Percentiles rank a stretch among this genome's conserved stretches.
Evolutionary conservation across 2,797 vertebrate species (phyloP).

Genomic region (Spatula clypeata): DNA sequence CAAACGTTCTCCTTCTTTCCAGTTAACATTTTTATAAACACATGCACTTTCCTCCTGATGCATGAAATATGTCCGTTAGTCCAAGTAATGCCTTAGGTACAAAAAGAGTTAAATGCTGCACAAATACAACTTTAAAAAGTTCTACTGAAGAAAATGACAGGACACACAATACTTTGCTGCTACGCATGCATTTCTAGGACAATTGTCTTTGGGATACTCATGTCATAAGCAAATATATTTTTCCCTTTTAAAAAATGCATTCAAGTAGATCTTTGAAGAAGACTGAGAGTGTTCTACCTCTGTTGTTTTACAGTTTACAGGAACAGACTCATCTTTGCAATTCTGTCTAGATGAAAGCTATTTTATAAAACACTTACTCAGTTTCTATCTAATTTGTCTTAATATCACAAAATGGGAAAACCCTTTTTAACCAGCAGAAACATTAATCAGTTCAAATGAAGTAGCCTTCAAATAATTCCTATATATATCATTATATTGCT

Average conservation of each 20-base stretch:
- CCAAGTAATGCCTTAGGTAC: background rate
- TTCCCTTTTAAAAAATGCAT: background rate
- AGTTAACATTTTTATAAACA: background rate
- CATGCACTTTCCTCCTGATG: background rate
- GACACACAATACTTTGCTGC: background rate
- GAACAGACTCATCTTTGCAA: background rate
- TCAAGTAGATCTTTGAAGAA: background rate
- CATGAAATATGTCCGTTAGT: background rate
- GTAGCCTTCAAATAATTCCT: background rate
- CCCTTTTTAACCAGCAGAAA: background rate
- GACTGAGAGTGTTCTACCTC: background rate
- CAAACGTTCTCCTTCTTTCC: background rate
- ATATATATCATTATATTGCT: background rate
- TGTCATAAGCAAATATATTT: background rate
- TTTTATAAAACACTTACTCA: background rate
- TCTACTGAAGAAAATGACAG: background rate
- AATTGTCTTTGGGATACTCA: background rate
- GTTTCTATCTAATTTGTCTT: background rate
- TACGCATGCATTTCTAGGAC: background rate
- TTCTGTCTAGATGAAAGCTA: background rate
- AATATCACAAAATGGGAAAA: background rate
- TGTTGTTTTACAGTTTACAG: background rate
- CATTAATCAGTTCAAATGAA: constrained; percentile 17
- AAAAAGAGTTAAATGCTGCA: background rate
- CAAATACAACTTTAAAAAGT: background rate